Evolutionary conservation across 2,113 vertebrate genomes (phyloP), one percentile per base, ranked within the genome.

Genomic region (Gasterosteus nipponicus): DNA sequence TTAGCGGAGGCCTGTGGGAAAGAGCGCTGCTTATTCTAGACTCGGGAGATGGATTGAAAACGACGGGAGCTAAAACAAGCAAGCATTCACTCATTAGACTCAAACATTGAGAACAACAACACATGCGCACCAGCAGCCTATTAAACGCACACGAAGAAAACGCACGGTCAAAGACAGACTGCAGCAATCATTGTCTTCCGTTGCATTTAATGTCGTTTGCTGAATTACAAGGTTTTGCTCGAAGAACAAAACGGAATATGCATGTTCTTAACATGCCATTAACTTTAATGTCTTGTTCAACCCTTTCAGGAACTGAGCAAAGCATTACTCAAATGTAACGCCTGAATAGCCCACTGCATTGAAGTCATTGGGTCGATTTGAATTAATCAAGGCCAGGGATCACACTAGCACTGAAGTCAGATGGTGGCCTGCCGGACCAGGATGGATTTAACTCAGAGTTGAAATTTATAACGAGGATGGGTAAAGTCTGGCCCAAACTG

Each of bases 1-100:
- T 93, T 93, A 92, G 74, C 46, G 4, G 64, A 92, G 83, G 91
- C 92, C 91, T 92, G 90, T 93, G 92, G 92, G 92, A 93, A 93
- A 88, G 86, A 69, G 87, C 80, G 79, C 80, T 91, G 92, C 89
- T 93, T 93, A 92, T 92, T 92, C 85, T 91, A 71, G 86, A 87
- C 87, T 84, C 82, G 65, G 85, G 91, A 93, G 90, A 91, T 91
- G 90, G 88, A 91, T 90, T 89, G 90, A 86, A 92, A 92, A 87
- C 58, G 89, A 93, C 86, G 57, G 84, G 68, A 62, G 71, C 86
- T 91, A 87, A 91, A 91, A 91, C 84, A 93, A 92, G 88, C 91
- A 89, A 83, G 74, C 85, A 66, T 80, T 90, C 77, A 84, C 77
- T 85, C 74, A 84, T 86, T 89, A 87, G 67, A 56, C 75, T 78